Base-by-base conservation (phyloP, 2,888 invertebrate species). In the Hedya salicella region DNA sequence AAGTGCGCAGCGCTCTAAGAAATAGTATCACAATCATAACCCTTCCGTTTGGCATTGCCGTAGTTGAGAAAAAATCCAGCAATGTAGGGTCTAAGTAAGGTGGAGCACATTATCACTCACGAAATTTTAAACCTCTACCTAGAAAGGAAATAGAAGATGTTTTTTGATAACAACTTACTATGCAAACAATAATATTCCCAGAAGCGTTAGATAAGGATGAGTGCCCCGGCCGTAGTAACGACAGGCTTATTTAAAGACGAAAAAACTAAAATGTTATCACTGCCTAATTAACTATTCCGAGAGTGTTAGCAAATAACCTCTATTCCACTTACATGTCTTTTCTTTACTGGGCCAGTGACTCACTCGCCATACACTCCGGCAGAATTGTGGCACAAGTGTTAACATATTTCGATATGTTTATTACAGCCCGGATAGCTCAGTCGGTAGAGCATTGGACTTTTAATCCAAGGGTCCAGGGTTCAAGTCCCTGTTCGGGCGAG, bases 401-500 rank as follows among this genome's bases (percentile, higher is more conserved):
- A 6, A 11, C 36, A 36, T 9, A 9, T 36, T 36, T 25, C 25
- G n/a, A n/a, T 25, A 6, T 11, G 36, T 11, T 2, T 9, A 36
- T 36, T 36, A 36, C 11, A 73, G 94, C 94, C 94, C 94, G 94
- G 94, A 94, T 94, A 94, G 94, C 94, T 94, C 94, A 94, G 94
- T 94, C 94, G 94, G 94, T 94, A 94, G 94, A 94, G 94, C 94
- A 94, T 94, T 94, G 94, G 94, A 94, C 94, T 94, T 95, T 95
- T 95, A 95, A 95, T 95, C 94, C 95, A 95, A 95, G 94, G 95
- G 95, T 95, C 95, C 94, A 94, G 94, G 94, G 94, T 95, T 95
- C 95, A 95, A 95, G 95, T 94, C 95, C 95, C 95, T 95, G 94
- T 93, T 93, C 94, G 94, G 94, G 94, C 94, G 94, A 1, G 32